Base-by-base conservation (phyloP, 2,888 invertebrate genomes). In the Magallana nippona region DNA sequence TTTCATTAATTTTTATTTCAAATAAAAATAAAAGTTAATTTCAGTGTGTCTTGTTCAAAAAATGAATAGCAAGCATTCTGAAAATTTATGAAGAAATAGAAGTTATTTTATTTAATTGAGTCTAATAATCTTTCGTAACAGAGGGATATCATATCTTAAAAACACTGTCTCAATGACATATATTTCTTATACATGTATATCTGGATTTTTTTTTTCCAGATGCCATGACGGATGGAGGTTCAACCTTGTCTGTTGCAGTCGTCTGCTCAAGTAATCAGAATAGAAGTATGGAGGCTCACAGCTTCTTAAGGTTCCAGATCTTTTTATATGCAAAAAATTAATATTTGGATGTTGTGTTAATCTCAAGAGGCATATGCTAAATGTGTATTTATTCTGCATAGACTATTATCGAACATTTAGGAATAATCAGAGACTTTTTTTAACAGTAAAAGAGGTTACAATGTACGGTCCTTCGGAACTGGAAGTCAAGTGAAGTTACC, bases 251-350 rank as follows among this genome's bases (percentile, higher is more conserved):
- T 96, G 82, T 99, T 91, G 99, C 99, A 44, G 98, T 99, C 83
- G 97, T 98, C 90, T 99, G 99, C 95, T 99, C 99, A 11, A 99
- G 98, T 93, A 99, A 99, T 94, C 99, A 99, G 98, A 99, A 99
- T 94, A 96, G 99, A 85, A 99, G 98, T 92, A 99, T 99, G 99
- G 99, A 99, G 95, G 99, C 99, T 19, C 99, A 99, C 95, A 97
- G 97, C 85, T 98, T 98, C 94, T 95, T 99, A 80, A 95, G 96
- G 96, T 96, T 80, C 82, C 80, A 81, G 10, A 10, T 19, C 1
- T 27, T 44, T 19, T 32, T 58, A 10, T 57, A 22, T n/a, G 19
- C 8, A 44, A 44, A n/a, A 77, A n/a, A 77, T 22, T 1, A 11
- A 77, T 27, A 15, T 19, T 15, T n/a, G n/a, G 32, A 56, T 10